These are phyloP conservation scores for Panulirus ornatus DNA, from an alignment of 1,140 invertebrate species.

Conservation along the genomic window DNA sequence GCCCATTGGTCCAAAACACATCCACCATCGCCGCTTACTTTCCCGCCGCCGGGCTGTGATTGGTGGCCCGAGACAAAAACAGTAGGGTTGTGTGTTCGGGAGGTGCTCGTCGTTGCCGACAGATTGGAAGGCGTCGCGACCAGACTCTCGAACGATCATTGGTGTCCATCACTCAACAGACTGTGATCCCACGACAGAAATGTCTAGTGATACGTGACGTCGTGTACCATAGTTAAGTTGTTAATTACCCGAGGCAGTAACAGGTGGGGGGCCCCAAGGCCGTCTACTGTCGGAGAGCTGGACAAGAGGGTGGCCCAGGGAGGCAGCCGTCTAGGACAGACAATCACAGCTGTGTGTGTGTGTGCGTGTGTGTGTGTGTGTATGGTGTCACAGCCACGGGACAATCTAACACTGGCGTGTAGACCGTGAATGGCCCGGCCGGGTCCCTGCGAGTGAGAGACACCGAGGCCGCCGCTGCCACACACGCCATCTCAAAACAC, in stretches of 20 bases:
- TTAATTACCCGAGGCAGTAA: not conserved
- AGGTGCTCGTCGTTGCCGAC: constrained; percentile 23
- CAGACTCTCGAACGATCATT: constrained; percentile 43
- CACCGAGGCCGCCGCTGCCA: too few relatives aligned
- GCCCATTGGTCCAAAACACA: not conserved
- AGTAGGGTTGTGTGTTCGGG: constrained; percentile 4
- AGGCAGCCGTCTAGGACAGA: too few relatives aligned
- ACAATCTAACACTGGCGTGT: too few relatives aligned
- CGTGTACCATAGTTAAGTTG: not conserved
- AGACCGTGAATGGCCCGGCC: too few relatives aligned
- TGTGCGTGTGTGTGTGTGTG: too few relatives aligned
- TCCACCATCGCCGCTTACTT: constrained; percentile 35
- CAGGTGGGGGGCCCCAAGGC: not conserved
- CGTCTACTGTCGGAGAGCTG: not conserved
- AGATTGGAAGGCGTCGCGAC: constrained; percentile 29
- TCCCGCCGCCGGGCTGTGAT: constrained; percentile 22
- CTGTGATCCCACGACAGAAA: constrained; percentile 8
- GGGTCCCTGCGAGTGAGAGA: too few relatives aligned
- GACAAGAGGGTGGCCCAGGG: too few relatives aligned
- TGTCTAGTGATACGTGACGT: constrained; percentile 35
- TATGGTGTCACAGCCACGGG: too few relatives aligned
- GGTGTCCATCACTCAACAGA: constrained; percentile 50
- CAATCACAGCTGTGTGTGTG: too few relatives aligned
- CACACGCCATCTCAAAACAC: too few relatives aligned
- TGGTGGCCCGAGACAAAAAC: constrained; percentile 34